These are phyloP conservation scores for Rhabdomys pumilio DNA, from an alignment of 2,797 vertebrate genomes.

Conservation along the genomic window DNA sequence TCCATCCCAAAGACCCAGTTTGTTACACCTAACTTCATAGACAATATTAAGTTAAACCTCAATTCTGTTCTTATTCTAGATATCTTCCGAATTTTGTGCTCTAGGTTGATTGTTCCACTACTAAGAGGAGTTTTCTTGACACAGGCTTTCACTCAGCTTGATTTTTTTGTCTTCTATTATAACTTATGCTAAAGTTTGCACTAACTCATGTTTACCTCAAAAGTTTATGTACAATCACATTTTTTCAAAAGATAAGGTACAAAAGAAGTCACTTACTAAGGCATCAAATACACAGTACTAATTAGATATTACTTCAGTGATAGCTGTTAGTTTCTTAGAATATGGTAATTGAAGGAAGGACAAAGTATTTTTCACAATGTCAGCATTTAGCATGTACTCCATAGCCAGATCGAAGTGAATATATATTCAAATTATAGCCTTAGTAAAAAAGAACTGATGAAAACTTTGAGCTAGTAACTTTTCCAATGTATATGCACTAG, in stretches of 20 bases:
- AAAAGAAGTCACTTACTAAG: not conserved
- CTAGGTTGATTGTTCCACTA: not conserved
- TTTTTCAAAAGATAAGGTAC: not conserved
- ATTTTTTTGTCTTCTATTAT: not conserved
- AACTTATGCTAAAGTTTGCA: not conserved
- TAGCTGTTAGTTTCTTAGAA: not conserved
- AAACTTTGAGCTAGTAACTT: not conserved
- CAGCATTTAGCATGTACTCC: not conserved
- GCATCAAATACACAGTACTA: not conserved
- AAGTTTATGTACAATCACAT: not conserved
- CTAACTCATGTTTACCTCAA: not conserved
- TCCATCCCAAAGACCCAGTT: not conserved
- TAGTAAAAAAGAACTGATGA: not conserved
- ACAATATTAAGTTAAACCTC: not conserved
- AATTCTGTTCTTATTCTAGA: not conserved
- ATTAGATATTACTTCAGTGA: not conserved
- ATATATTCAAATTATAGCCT: not conserved
- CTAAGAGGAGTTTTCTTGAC: not conserved
- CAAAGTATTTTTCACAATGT: not conserved
- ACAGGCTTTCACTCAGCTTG: not conserved
- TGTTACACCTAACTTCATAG: not conserved
- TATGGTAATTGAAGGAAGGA: not conserved
- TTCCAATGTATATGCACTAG: not conserved
- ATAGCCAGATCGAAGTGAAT: not conserved
- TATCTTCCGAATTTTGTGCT: not conserved